These are phyloP conservation scores for Micropterix aruncella DNA, from an alignment of 2,888 invertebrate genomes.

Conservation along the genomic window DNA sequence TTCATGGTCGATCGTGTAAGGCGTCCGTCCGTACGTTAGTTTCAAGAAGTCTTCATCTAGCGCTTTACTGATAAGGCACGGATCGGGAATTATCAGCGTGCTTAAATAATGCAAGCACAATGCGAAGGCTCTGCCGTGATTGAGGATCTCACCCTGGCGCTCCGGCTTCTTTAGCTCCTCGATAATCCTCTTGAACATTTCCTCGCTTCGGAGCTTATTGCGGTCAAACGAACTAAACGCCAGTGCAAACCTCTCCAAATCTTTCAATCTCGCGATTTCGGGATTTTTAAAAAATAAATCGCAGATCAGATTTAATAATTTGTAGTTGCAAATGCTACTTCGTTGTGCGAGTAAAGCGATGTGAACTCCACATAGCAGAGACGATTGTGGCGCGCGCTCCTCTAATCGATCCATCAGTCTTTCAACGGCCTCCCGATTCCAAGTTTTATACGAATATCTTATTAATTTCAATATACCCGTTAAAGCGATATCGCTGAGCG, in stretches of 20 bases:
- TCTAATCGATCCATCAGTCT: slow-evolving; percentile 37
- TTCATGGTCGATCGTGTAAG: slow-evolving; percentile 37
- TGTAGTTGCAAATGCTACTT: slow-evolving; percentile 28
- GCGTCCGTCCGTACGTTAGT: slow-evolving; percentile 36
- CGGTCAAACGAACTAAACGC: slow-evolving; percentile 46
- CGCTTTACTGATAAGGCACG: slow-evolving; percentile 41
- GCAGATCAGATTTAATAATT: slow-evolving; percentile 32
- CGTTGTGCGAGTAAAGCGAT: slow-evolving; percentile 46
- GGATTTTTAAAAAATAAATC: slow-evolving; percentile 34
- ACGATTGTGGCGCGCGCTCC: slow-evolving; percentile 41
- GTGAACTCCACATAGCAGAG: slow-evolving; percentile 48
- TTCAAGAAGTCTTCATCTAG: slow-evolving; percentile 42
- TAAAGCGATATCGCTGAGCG: slow-evolving; percentile 48
- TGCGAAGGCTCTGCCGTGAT: slow-evolving; percentile 43
- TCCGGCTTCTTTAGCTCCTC: slow-evolving; percentile 35
- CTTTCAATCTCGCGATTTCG: slow-evolving; percentile 46
- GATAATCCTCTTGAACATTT: slow-evolving; percentile 28
- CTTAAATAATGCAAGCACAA: slow-evolving; percentile 46
- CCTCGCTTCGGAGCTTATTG: slow-evolving; percentile 24
- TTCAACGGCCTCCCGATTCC: slow-evolving; percentile 29
- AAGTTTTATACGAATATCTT: slow-evolving; percentile 39
- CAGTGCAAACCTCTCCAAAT: slow-evolving; percentile 55
- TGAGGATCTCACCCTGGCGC: slow-evolving; percentile 38
- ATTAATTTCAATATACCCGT: slow-evolving; percentile 50
- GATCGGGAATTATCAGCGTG: slow-evolving; percentile 38